Conservation (phyloP, 2,113 vertebrate genomes). For the Paradoxurus hermaphroditus region DNA sequence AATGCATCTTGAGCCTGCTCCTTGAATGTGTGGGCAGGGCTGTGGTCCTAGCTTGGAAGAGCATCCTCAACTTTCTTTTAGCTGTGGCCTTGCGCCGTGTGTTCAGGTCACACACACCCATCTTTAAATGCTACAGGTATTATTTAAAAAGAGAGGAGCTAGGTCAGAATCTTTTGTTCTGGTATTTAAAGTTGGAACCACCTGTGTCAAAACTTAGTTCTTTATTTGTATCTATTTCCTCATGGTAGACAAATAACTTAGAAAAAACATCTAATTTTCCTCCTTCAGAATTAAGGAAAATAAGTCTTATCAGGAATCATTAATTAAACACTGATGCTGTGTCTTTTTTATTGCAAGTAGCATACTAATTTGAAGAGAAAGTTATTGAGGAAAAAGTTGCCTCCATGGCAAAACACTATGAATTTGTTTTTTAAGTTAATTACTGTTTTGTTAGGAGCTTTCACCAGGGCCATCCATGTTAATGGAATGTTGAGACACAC, state of each 20-base stretch:
- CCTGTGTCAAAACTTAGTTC: not conserved
- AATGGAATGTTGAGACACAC: not conserved
- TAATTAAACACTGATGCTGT: not conserved
- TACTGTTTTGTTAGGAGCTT: not conserved
- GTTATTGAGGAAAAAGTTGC: not conserved
- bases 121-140: not conserved
- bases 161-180: not conserved
- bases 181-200: not conserved
- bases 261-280: not conserved
- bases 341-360: not conserved
- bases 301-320: not conserved
- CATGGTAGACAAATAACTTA: not conserved
- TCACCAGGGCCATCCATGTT: not conserved
- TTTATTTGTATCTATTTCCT: constrained; percentile 1
- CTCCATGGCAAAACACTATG: no score
- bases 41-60: not conserved
- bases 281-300: not conserved
- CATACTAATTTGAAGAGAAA: not conserved
- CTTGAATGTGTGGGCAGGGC: not conserved
- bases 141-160: not conserved
- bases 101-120: not conserved
- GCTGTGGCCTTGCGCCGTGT: not conserved
- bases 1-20: not conserved
- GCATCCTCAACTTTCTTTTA: not conserved
- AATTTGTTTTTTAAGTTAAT: not conserved